phyloP scores from a whole-genome alignment of 2,113 vertebrate genomes.

The Scomber scombrus region DNA sequence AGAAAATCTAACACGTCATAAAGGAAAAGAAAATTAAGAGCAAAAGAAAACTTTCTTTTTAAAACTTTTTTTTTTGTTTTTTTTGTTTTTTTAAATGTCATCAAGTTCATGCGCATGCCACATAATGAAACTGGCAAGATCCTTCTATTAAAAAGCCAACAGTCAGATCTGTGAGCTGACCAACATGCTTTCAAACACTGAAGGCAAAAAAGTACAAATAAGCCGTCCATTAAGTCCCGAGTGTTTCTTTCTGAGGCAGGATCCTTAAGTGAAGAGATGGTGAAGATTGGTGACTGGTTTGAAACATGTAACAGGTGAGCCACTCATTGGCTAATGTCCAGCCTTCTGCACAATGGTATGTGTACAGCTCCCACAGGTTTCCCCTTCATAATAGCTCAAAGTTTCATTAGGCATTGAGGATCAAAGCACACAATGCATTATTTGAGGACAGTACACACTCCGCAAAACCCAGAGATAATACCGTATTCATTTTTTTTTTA shows the following conservation, averaged over 20 bases:
- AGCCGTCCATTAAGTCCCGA: slow-evolving; percentile 77
- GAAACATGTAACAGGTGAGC: slow-evolving; percentile 82
- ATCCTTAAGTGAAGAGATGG: slow-evolving; percentile 73
- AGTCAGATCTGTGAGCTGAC: slow-evolving; percentile 78
- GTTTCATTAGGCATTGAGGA: slow-evolving; percentile 82
- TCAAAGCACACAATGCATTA: slow-evolving; percentile 79
- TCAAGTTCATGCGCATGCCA: slow-evolving; percentile 86
- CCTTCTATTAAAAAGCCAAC: slow-evolving; percentile 74
- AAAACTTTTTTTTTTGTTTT: slow-evolving; percentile 52
- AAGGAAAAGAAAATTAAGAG: slow-evolving; percentile 66
- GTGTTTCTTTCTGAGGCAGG: slow-evolving; percentile 66
- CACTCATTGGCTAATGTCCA: slow-evolving; percentile 79
- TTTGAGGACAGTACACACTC: slow-evolving; percentile 82
- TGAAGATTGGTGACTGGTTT: slow-evolving; percentile 74
- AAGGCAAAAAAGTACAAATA: slow-evolving; percentile 87
- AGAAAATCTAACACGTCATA: slow-evolving; percentile 68
- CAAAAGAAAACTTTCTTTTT: slow-evolving; percentile 76
- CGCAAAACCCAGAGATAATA: slow-evolving; percentile 93
- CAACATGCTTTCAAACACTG: slow-evolving; percentile 82
- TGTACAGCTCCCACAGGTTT: slow-evolving; percentile 65
- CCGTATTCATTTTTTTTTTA: slow-evolving; percentile 91
- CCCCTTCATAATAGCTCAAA: slow-evolving; percentile 84
- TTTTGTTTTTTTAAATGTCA: slow-evolving; percentile 76
- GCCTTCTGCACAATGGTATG: slow-evolving; percentile 80
- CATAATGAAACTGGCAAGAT: slow-evolving; percentile 85